Base-by-base conservation (phyloP, 1,140 invertebrate genomes). In the Drosophila pseudoobscura region DNA sequence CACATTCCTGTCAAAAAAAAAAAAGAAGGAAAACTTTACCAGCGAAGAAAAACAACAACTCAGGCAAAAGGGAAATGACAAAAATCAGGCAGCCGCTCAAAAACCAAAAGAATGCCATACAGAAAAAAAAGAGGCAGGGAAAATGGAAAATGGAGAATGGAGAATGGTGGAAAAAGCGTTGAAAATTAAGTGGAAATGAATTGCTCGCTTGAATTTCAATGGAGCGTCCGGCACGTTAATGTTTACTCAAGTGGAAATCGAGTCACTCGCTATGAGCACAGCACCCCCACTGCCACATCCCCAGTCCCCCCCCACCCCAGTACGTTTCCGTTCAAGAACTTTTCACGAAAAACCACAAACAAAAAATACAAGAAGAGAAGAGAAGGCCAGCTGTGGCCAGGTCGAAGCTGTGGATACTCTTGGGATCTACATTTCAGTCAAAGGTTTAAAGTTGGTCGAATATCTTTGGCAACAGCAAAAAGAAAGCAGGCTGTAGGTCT, bases 161-260 rank as follows among this genome's bases (percentile, higher is more conserved):
- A 65, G 54, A 54, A 52, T 64, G 46, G 29, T 58, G 53, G 53
- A 59, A 71, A 73, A 45, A 79, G 68, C 83, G 83, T 88, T 88
- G 78, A 88, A 88, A 88, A 88, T 88, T 88, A 88, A 88, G 83
- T 88, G 83, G 83, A 88, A 88, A 88, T 88, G 83, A 88, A 88
- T 88, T 88, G 83, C 83, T 78, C 83, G 83, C 83, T 88, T 88
- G 83, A 88, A 88, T 88, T 88, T 88, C 83, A 88, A 88, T 88
- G 78, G 75, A 61, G 66, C 78, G 83, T 88, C 78, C 83, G 83
- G 84, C 83, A 88, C 83, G 83, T 83, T 88, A 83, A 88, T 88
- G 75, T 88, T 88, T 88, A 83, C 83, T 88, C 83, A 83, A 88
- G 83, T 88, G 83, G 75, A 88, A 88, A 88, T 88, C 71, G 78